Base-by-base conservation (phyloP, 1,140 invertebrate genomes). In the Drosophila funebris region DNA sequence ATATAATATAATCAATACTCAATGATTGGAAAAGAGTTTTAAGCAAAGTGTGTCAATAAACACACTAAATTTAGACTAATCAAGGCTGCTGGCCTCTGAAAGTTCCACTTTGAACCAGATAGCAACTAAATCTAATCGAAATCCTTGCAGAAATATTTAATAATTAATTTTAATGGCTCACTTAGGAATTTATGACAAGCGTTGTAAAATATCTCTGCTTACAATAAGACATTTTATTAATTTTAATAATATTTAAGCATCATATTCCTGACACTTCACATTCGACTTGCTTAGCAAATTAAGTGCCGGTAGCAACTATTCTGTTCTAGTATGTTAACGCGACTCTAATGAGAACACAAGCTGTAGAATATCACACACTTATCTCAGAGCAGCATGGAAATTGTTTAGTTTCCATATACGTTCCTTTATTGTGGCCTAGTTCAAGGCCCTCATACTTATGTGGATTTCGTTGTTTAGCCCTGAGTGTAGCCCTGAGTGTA, bases 261-360 rank as follows among this genome's bases (percentile, higher is more conserved):
- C 39, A 41, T 41, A 16, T 41, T 41, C 6, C 1, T 27, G 4
- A 27, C 22, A 6, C 14, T 4, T 20, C 9, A 24, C 24, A 46
- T 48, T 14, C 22, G n/a, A 29, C 22, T 46, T 24, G 20, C 31
- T 29, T 1, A 5, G 8, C 5, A n/a, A 13, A 13, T 44, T n/a
- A 27, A 61, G 44, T n/a, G n/a, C n/a, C n/a, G n/a, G n/a, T 1
- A n/a, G 31, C 29, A 9, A 31, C 11, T n/a, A 48, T 56, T 56
- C 44, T 43, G 41, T 54, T 18, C 33, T 16, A 13, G 44, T 48
- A 41, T 53, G 18, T 52, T 66, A 66, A 63, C 44, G 50, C 41
- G 31, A 54, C 41, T 63, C 31, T 39, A 60, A 68, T 60, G 64
- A 68, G 54, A 11, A 37, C 64, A 60, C 54, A 67, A 58, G 53